Conservation (phyloP, 1,140 invertebrate species). For the Grapholita molesta region DNA sequence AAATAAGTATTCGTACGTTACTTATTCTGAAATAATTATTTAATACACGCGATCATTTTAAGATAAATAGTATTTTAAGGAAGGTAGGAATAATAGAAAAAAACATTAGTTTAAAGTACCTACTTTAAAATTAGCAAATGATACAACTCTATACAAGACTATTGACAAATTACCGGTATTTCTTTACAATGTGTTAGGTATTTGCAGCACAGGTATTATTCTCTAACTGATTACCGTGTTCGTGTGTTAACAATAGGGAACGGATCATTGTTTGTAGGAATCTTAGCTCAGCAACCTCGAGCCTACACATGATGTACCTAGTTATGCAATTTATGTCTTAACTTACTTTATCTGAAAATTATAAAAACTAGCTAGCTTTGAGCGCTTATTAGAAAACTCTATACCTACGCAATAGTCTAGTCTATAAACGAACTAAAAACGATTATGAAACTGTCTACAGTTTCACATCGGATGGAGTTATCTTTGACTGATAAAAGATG, state of each 20-base stretch:
- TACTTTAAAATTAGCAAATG: not conserved
- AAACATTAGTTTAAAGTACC: not conserved
- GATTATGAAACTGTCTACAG: not conserved
- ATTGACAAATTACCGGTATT: not conserved
- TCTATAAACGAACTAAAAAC: not conserved
- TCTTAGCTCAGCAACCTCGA: not conserved
- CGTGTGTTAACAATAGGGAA: not conserved
- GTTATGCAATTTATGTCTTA: not conserved
- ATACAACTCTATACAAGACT: not conserved
- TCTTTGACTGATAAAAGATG: conserved; percentile 14
- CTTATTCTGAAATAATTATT: too few species aligned
- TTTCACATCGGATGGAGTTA: not conserved
- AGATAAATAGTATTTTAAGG: too few species aligned
- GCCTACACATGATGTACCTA: not conserved
- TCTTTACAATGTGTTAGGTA: not conserved
- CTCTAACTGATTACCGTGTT: not conserved
- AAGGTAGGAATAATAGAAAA: too few species aligned
- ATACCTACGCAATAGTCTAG: not conserved
- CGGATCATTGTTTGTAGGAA: conserved; percentile 2
- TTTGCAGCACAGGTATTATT: not conserved
- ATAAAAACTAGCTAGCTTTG: not conserved
- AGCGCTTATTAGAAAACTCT: not conserved
- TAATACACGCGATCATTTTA: too few species aligned
- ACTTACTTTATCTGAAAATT: not conserved
- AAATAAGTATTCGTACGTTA: not conserved